Conservation (phyloP, 2,888 invertebrate genomes). For the Eupithecia insigniata region DNA sequence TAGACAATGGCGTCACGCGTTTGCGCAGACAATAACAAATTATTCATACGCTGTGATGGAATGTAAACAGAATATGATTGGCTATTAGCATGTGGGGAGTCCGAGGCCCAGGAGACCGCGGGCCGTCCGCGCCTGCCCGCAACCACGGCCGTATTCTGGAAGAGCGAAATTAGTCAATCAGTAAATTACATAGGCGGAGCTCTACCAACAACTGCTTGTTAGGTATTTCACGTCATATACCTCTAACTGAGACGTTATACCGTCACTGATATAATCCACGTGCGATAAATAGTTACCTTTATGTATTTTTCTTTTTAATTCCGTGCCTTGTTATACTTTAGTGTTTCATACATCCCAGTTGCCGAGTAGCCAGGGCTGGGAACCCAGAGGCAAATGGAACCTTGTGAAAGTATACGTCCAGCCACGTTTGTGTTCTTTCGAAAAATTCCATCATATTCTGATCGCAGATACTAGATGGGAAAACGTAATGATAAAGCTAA, state of each 20-base stretch:
- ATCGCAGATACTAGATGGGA: too few relatives aligned
- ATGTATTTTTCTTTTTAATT: too few relatives aligned
- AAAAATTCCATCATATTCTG: too few relatives aligned
- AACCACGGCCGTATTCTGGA: background rate
- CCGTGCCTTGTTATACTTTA: too few relatives aligned
- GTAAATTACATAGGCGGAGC: background rate
- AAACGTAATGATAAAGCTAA: too few relatives aligned
- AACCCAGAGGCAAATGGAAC: too few relatives aligned
- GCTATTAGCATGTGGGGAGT: constrained; percentile 80
- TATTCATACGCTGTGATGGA: constrained; percentile 83
- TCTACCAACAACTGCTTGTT: background rate
- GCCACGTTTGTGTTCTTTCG: too few relatives aligned
- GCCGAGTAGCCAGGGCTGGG: too few relatives aligned
- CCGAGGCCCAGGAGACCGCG: constrained; percentile 62
- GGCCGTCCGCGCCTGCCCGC: constrained; percentile 45
- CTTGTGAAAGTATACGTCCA: too few relatives aligned
- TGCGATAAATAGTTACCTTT: background rate
- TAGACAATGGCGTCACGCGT: constrained; percentile 78
- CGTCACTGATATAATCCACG: background rate
- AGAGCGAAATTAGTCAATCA: background rate
- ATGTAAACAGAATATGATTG: constrained; percentile 85
- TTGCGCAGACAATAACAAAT: constrained; percentile 83
- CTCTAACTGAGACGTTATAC: background rate
- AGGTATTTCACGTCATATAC: background rate
- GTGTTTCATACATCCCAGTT: too few relatives aligned